phyloP scores from a whole-genome alignment of 2,113 vertebrate genomes.

The Corythornis cristatus region DNA sequence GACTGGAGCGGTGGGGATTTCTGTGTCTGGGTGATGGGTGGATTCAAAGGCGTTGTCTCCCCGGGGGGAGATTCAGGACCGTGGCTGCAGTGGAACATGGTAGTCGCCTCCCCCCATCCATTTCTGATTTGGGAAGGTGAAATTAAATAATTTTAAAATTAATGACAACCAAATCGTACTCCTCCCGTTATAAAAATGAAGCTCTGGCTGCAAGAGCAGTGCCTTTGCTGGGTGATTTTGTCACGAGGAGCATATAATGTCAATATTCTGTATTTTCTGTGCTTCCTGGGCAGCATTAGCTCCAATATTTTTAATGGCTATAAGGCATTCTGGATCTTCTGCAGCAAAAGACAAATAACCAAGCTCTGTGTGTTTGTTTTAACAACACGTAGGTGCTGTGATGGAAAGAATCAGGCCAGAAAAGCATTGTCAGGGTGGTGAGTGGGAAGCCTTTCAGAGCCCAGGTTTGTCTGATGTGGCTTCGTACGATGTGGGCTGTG shows the following conservation, averaged over 20 bases:
- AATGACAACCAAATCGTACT: background rate
- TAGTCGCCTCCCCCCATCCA: too few relatives aligned
- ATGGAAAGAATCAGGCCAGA: background rate
- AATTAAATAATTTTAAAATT: background rate
- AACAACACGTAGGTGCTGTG: fast-evolving
- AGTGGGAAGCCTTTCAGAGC: background rate
- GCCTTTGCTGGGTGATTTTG: background rate
- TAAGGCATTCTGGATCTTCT: background rate
- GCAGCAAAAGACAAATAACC: background rate
- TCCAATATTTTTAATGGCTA: background rate
- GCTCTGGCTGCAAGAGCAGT: background rate
- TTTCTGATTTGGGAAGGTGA: too few relatives aligned
- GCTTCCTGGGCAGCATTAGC: background rate
- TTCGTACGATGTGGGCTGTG: background rate
- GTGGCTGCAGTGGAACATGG: too few relatives aligned
- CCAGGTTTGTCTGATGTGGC: background rate
- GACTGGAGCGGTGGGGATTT: background rate
- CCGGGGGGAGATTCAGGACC: too few relatives aligned
- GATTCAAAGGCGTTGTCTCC: background rate
- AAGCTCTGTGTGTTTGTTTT: background rate
- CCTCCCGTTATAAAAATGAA: background rate
- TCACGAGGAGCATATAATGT: fast-evolving
- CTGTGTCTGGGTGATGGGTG: background rate
- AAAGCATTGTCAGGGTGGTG: background rate
- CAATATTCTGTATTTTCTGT: background rate